Conservation (phyloP, 2,797 vertebrate genomes). For the Leucoraja ocellata region DNA sequence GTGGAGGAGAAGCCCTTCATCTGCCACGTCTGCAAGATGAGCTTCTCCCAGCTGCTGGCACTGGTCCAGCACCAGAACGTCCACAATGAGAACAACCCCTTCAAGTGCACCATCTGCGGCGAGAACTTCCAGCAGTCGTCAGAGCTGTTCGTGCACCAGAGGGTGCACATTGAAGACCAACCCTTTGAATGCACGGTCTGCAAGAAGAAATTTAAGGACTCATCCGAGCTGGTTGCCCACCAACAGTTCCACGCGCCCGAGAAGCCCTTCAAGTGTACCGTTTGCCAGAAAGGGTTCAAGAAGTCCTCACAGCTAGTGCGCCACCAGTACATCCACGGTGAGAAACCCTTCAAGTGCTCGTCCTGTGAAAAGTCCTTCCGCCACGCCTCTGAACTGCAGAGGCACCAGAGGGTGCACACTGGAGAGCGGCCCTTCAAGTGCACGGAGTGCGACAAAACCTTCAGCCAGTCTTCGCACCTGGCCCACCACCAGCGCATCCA, state of each 20-base stretch:
- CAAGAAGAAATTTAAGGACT: conserved; percentile 91
- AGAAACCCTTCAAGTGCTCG: conserved; percentile 94
- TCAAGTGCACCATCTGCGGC: conserved; percentile 96
- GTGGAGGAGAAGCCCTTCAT: conserved; percentile 97
- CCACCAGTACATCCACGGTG: conserved; percentile 89
- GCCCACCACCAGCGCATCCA: conserved; percentile 95
- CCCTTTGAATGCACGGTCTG: conserved; percentile 93
- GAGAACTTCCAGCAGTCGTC: conserved; percentile 80
- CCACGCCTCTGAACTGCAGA: conserved; percentile 90
- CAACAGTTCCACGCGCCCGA: conserved; percentile 58
- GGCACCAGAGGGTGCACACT: conserved; percentile 94
- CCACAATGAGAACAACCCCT: conserved; percentile 76
- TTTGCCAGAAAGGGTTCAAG: conserved; percentile 95
- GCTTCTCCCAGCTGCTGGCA: conserved; percentile 90
- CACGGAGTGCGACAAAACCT: conserved; percentile 79
- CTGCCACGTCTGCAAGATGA: conserved; percentile 96
- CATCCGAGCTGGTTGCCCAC: conserved; percentile 57
- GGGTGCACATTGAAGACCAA: conserved; percentile 63
- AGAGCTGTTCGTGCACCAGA: conserved; percentile 52
- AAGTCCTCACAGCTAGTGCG: conserved; percentile 90
- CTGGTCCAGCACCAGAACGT: conserved; percentile 89
- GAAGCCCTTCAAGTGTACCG: conserved; percentile 86
- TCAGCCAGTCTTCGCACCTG: conserved; percentile 93
- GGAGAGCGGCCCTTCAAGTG: conserved; percentile 93
- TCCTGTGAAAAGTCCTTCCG: conserved; percentile 96